Evolutionary conservation across 2,888 invertebrate species (phyloP).

Genomic region (Cordylochernes scorpioides): DNA sequence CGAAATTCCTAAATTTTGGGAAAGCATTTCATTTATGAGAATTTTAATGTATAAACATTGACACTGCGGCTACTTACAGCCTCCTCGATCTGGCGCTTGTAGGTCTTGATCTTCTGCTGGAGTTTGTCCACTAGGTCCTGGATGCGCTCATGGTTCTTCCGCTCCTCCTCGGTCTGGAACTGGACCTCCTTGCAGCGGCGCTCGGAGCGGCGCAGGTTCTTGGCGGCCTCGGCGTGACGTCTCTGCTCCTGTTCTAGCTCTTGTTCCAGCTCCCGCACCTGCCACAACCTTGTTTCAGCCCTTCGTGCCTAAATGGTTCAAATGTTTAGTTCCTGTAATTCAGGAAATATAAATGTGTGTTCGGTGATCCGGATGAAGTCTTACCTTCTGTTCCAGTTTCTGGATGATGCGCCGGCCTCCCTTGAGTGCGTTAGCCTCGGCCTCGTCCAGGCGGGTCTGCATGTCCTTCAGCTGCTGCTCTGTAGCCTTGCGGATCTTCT

Average conservation of each 20-base stretch:
- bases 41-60: too few species aligned
- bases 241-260: slow-evolving; percentile 95
- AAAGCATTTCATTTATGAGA: too few species aligned
- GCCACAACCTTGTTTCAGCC: too few species aligned
- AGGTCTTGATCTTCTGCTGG: slow-evolving; percentile 98
- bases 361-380: too few species aligned
- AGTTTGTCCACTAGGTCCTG: slow-evolving; percentile 98
- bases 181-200: slow-evolving; percentile 90
- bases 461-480: slow-evolving; percentile 97
- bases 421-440: slow-evolving; percentile 87
- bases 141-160: slow-evolving; percentile 98
- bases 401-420: slow-evolving; percentile 97
- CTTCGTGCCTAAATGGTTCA: neutral
- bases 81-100: slow-evolving; percentile 99
- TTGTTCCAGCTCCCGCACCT: slow-evolving; percentile 78
- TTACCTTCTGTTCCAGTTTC: slow-evolving; percentile 59
- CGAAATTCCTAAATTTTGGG: too few species aligned
- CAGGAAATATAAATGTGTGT: neutral
- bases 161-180: slow-evolving; percentile 95
- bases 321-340: neutral
- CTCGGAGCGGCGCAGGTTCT: slow-evolving; percentile 91
- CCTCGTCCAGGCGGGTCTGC: slow-evolving; percentile 83
- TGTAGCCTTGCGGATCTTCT: slow-evolving; percentile 89
- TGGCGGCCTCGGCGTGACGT: slow-evolving; percentile 91
- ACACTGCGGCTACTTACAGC: slow-evolving; percentile 34